Base-by-base conservation (phyloP, 1,140 invertebrate species). In the Zaprionus ornatus region DNA sequence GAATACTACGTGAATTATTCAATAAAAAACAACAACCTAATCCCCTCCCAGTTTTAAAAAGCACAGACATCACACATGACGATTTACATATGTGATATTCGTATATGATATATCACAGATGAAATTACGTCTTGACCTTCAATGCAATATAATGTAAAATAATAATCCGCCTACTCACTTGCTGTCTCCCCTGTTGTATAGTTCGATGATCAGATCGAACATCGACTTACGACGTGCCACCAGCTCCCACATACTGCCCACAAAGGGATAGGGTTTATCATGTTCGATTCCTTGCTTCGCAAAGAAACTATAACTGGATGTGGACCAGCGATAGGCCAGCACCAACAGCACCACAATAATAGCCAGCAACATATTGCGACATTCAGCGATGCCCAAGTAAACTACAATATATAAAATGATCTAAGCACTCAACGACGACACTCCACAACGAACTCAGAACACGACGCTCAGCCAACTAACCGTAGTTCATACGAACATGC, bases 281-380 rank as follows among this genome's bases (percentile, higher is more conserved):
- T 64, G 76, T 2, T 79, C 74, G 13, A 93, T 52, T 3, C 77
- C 78, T 0, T 71, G 76, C 5, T 92, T 74, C 56, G 79, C 64
- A 56, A 92, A 93, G 65, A 84, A 92, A 27, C 80, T 74, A 73
- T 87, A 76, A 25, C 82, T 90, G 17, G 67, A 61, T 21, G 71
- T 73, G 1, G 80, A 63, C 88, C 90, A 93, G 54, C 79, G 77
- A 63, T 93, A 92, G 37, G 73, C 69, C 56, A 92, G 48, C 56
- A 67, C 71, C 17, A 74, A 15, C 32, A 57, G 59, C 19, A 91
- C 57, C 3, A 37, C 70, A 10, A 71, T 17, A 6, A 90, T 32
- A 1, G 88, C 76, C 4, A 83, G 55, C 48, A 84, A 42, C 91
- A 91, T 91, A 29, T 72, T 73, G 40, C 27, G 0, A 40, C 27